Base-by-base conservation (phyloP, 2,888 invertebrate genomes). In the Yponomeuta plumbellus region DNA sequence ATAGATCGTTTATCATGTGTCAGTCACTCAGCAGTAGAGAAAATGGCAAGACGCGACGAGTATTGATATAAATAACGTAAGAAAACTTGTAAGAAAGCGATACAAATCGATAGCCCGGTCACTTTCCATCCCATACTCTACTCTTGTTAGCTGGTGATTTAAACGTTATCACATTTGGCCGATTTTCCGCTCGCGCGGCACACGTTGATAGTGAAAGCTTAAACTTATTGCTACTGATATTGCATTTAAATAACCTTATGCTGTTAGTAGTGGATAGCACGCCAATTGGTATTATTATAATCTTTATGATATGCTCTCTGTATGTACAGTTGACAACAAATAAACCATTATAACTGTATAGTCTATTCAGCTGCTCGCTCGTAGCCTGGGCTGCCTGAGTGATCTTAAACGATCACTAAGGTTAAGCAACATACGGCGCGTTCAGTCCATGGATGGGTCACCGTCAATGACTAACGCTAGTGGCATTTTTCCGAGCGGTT, bases 111-210 rank as follows among this genome's bases (percentile, higher is more conserved):
- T 34, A 17, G 13, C 26, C 61, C 23, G 59, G 17, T 17, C 34
- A 62, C 61, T 62, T 62, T 62, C 61, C 26, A 62, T 52, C 39
- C n/a, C n/a, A 17, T 34, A 20, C 23, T 62, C 10, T 23, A 34
- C 61, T 34, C 34, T 26, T 62, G 61, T 34, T 26, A 22, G 13
- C 34, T 39, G 23, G 21, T 13, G 59, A 11, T 59, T 62, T 39
- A 62, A 39, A 20, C 61, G n/a, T 62, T 62, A 62, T 62, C 26
- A 26, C 61, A 62, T 62, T 62, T n/a, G n/a, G n/a, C 39, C 61
- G 61, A 62, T 62, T 62, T 62, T 26, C 61, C 61, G 39, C 39
- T 39, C 39, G 34, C 58, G 21, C 58, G 22, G 22, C 61, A 59
- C 59, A 23, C 59, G 59, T 22, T 11, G 59, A 59, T 23, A 59